Conservation (phyloP, 2,797 vertebrate species). For the Siniperca obscura region DNA sequence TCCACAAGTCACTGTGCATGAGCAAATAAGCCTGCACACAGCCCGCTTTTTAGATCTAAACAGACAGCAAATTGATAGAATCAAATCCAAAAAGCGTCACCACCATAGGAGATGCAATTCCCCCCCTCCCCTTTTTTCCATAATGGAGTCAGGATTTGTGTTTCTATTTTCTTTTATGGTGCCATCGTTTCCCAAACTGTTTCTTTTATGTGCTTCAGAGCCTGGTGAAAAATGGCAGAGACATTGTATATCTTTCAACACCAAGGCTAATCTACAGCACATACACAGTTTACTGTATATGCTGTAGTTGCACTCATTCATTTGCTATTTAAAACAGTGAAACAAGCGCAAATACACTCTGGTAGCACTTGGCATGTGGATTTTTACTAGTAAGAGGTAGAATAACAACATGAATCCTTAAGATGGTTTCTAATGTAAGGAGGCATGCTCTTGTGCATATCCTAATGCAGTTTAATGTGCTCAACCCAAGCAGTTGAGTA, state of each 20-base stretch:
- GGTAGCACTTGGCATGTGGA: neutral
- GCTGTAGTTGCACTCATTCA: constrained; percentile 36
- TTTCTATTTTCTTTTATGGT: constrained; percentile 79
- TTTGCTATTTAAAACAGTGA: constrained; percentile 50
- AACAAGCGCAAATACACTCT: constrained; percentile 15
- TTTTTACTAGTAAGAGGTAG: constrained; percentile 10
- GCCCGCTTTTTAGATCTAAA: constrained; percentile 64
- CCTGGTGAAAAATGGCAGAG: constrained; percentile 63
- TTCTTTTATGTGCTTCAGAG: constrained; percentile 76
- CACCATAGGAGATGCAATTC: constrained; percentile 66
- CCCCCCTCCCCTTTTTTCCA: constrained; percentile 34
- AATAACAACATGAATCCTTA: constrained; percentile 37
- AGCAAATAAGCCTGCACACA: constrained; percentile 51
- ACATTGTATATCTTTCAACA: constrained; percentile 62
- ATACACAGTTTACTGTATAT: constrained; percentile 29
- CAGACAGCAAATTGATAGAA: constrained; percentile 73
- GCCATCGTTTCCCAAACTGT: constrained; percentile 73
- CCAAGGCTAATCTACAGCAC: constrained; percentile 69
- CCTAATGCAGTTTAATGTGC: constrained; percentile 24
- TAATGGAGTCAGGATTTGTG: constrained; percentile 76
- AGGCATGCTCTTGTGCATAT: neutral
- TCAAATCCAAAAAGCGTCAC: constrained; percentile 65
- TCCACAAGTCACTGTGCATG: constrained; percentile 36
- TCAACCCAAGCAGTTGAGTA: neutral
- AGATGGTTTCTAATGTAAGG: constrained; percentile 9